Percentiles rank a stretch among this genome's conserved stretches.
Conservation (phyloP, 2,888 invertebrate species). For the Idaea aversata region DNA sequence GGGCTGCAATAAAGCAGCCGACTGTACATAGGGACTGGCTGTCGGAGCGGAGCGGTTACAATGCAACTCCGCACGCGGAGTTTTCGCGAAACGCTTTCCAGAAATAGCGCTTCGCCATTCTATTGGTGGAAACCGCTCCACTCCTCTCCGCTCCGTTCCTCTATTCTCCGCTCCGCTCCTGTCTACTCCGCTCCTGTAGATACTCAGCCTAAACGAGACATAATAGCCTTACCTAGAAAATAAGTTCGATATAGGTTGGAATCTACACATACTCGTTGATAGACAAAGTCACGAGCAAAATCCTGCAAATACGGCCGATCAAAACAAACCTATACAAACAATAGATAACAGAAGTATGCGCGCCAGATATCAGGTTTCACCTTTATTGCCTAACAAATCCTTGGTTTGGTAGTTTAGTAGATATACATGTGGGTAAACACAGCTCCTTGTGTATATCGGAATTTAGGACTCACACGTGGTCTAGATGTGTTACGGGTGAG, state of each 20-base stretch:
- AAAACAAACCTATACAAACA: conserved; percentile 1
- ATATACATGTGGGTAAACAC: neutral
- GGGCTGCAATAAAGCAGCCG: no score
- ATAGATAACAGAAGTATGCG: conserved; percentile 19
- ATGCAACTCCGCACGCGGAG: no score
- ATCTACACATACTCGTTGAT: neutral
- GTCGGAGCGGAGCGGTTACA: no score
- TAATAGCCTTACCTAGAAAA: no score
- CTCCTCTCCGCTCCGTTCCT: no score
- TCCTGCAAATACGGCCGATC: neutral
- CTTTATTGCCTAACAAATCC: conserved; percentile 19
- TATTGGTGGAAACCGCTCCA: no score
- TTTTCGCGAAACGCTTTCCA: no score
- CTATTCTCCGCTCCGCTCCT: no score
- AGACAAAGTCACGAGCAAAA: neutral
- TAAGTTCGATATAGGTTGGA: neutral
- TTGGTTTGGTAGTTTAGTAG: conserved; percentile 6
- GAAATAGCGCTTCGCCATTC: no score
- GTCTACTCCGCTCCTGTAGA: no score
- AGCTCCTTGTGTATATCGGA: conserved; percentile 2
- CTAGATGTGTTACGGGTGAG: neutral
- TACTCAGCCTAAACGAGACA: no score
- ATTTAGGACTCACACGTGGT: conserved; percentile 5
- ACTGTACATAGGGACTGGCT: no score
- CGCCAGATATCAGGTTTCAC: conserved; percentile 9